phyloP scores from a whole-genome alignment of 2,888 invertebrate species.

The Eupithecia inturbata region DNA sequence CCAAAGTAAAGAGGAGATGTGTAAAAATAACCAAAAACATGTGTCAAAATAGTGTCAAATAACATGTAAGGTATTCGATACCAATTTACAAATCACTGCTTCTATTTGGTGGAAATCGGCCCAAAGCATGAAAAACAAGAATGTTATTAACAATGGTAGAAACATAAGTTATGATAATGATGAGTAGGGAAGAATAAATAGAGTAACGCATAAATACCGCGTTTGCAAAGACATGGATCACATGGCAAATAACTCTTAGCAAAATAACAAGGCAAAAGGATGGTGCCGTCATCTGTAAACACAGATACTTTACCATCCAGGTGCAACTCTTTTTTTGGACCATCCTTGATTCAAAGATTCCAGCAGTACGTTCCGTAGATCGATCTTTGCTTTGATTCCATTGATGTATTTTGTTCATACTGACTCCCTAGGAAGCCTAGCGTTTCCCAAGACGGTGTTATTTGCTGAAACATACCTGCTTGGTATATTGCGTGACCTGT shows the following conservation, averaged over 20 bases:
- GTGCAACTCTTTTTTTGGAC: no score
- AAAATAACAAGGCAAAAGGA: no score
- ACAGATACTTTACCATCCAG: no score
- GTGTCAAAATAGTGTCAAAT: neutral
- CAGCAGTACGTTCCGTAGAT: no score
- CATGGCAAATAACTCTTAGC: no score
- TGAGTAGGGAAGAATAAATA: no score
- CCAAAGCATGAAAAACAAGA: neutral
- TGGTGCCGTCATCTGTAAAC: no score
- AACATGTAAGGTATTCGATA: neutral
- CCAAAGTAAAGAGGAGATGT: neutral
- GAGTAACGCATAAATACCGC: no score
- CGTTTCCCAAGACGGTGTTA: neutral
- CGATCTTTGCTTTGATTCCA: no score
- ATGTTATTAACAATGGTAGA: neutral
- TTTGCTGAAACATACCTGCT: slow-evolving; percentile 81
- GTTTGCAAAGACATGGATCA: no score
- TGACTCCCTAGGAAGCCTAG: neutral
- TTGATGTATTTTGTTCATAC: no score
- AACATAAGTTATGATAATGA: neutral
- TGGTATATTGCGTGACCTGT: slow-evolving; percentile 94
- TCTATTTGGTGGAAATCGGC: neutral
- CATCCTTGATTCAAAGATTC: no score
- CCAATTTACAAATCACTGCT: neutral
- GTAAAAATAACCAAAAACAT: neutral